phyloP scores from a whole-genome alignment of 2,888 invertebrate genomes.

The Eutolmus rufibarbis region DNA sequence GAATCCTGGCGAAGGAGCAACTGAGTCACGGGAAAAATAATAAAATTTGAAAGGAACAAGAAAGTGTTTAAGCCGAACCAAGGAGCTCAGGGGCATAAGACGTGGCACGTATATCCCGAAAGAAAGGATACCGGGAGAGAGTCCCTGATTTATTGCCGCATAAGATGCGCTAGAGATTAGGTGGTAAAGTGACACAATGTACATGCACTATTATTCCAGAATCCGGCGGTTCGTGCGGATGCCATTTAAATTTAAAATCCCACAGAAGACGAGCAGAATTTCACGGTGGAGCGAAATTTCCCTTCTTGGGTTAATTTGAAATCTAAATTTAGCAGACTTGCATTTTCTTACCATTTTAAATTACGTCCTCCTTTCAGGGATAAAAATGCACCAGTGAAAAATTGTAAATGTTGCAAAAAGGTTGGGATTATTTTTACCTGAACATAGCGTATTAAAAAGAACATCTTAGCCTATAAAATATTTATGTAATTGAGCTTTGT shows the following conservation, averaged over 20 bases:
- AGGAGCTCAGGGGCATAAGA: background rate
- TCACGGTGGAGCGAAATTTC: background rate
- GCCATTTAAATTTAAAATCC: slow-evolving; percentile 46
- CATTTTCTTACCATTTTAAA: slow-evolving; percentile 5
- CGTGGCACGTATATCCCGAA: background rate
- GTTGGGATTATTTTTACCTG: background rate
- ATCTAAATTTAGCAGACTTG: slow-evolving; percentile 13
- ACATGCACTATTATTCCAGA: slow-evolving; percentile 36
- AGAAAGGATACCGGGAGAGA: background rate
- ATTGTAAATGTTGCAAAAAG: background rate
- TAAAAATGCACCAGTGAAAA: background rate
- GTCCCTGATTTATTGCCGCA: slow-evolving; percentile 45
- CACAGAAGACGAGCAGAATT: slow-evolving; percentile 19
- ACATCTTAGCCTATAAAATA: too few relatives aligned
- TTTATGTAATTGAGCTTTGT: too few relatives aligned
- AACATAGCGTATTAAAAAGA: too few relatives aligned
- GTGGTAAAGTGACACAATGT: slow-evolving; percentile 47
- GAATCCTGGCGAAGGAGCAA: background rate
- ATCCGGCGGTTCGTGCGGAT: slow-evolving; percentile 41
- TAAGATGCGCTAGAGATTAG: slow-evolving; percentile 44
- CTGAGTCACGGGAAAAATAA: slow-evolving; percentile 8
- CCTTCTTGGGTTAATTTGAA: background rate
- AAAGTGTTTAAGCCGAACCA: slow-evolving; percentile 20
- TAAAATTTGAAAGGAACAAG: slow-evolving; percentile 30
- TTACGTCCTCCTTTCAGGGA: background rate